A percentile compares a stretch with the other conserved stretches of the same genome.
phyloP scores from a whole-genome alignment of 2,113 vertebrate species.

The Sinosuthora webbiana region DNA sequence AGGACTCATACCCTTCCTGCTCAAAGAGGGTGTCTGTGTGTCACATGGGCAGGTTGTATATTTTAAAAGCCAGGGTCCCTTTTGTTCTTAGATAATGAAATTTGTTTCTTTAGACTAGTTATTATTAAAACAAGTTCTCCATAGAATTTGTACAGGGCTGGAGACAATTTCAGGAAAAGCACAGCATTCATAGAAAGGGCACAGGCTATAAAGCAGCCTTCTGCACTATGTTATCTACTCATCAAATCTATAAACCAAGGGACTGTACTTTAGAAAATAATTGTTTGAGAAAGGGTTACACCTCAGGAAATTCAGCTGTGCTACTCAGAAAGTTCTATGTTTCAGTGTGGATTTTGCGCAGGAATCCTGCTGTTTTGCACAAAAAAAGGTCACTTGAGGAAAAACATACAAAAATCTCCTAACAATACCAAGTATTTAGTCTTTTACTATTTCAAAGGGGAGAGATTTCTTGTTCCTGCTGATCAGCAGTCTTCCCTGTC shows the following conservation, averaged over 20 bases:
- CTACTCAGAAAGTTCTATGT: background rate
- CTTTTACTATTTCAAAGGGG: background rate
- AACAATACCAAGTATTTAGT: background rate
- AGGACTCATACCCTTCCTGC: conserved; percentile 11
- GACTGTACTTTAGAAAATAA: background rate
- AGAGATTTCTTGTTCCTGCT: background rate
- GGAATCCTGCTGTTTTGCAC: background rate
- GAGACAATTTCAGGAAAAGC: conserved; percentile 59
- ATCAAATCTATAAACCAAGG: background rate
- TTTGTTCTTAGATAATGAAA: conserved; percentile 32
- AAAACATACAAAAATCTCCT: background rate
- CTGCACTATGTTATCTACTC: conserved; percentile 4
- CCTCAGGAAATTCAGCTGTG: conserved; percentile 17
- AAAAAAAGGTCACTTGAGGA: background rate
- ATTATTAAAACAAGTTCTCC: conserved; percentile 18
- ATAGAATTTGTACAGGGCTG: conserved; percentile 1
- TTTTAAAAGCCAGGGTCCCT: background rate
- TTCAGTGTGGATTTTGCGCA: background rate
- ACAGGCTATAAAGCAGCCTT: background rate
- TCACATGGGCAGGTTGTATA: background rate
- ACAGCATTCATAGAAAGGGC: background rate
- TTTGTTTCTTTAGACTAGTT: conserved; percentile 23
- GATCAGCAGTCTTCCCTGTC: background rate
- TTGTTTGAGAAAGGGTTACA: background rate
- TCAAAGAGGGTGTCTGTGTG: background rate